Percentiles rank a stretch among this genome's conserved stretches.
These are phyloP conservation scores for Aplidium turbinatum DNA, from an alignment of 23 tunicate genomes.

Conservation along the genomic window DNA sequence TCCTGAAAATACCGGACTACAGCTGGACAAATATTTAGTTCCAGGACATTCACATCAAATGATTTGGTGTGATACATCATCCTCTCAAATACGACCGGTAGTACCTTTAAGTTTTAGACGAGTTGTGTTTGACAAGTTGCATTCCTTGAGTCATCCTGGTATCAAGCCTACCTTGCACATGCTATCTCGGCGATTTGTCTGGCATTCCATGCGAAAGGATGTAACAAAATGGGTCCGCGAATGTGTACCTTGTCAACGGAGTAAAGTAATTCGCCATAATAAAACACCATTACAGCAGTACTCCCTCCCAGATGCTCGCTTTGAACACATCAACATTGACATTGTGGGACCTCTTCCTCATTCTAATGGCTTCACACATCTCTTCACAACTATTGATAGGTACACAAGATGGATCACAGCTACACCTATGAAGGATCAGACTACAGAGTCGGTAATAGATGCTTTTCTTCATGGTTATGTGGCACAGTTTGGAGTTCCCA, in stretches of 20 bases:
- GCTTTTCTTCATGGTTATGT: conserved; percentile 10
- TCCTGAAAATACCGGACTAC: neutral
- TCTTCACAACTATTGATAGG: neutral
- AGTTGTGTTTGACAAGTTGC: conserved; percentile 4
- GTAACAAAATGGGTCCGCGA: neutral
- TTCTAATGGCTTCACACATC: neutral
- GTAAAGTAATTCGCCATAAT: neutral
- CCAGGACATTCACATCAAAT: neutral
- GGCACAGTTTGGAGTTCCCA: conserved; percentile 11
- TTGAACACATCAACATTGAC: neutral
- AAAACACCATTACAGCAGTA: neutral
- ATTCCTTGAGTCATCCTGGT: conserved; percentile 1
- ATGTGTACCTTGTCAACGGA: neutral
- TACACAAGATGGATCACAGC: neutral
- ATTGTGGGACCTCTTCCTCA: neutral
- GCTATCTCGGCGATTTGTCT: neutral
- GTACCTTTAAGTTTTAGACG: conserved; percentile 1
- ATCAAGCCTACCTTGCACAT: neutral
- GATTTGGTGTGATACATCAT: neutral
- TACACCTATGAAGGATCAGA: neutral
- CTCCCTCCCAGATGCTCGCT: neutral
- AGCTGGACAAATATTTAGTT: neutral
- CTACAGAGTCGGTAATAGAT: neutral
- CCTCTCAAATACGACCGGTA: neutral
- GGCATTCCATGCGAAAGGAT: conserved; percentile 2